Evolutionary conservation across 2,113 vertebrate species (phyloP), one percentile per base, ranked within the genome.

Genomic region (Leptosomus discolor): DNA sequence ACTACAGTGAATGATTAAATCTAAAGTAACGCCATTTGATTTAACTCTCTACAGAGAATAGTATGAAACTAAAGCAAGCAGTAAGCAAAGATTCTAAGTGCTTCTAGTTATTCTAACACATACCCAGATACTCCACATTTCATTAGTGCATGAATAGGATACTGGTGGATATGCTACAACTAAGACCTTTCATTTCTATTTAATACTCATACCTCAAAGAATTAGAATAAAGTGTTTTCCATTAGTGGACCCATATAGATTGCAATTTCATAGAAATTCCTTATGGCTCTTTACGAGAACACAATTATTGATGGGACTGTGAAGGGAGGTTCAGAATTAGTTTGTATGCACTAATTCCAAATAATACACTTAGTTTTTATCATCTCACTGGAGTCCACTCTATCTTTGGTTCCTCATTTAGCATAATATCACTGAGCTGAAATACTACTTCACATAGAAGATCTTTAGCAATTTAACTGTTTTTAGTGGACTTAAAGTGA

Each of bases 401-500:
- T 92, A 37, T 29, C 26, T 90, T 46, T 70, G 46, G 41, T 70
- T 93, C 50, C 32, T 68, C 63, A 64, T 86, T 85, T 65, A 67
- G 65, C 64, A 46, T 30, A 41, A 36, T 45, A 71, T 54, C 56
- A 91, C 76, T 82, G 58, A 96, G 43, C 85, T 91, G 57, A 85
- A 90, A 88, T 78, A 75, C 64, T 78, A 43, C 48, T 92, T 85
- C 67, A 87, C 54, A 56, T 63, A 88, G 36, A 46, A 97, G 60
- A 90, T 57, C 68, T 77, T 96, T 74, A 83, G n/a, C 43, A 92
- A 54, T 75, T 63, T 94, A 81, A 95, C 84, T 76, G 51, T 7
- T 90, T 94, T 67, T 83, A 95, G 56, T 92, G 56, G 58, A 56
- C 97, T 83, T 91, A 83, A 94, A 87, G 32, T 36, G 79, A 90